These are phyloP conservation scores for Alitta virens DNA, from an alignment of 2,888 invertebrate species.

Conservation along the genomic window DNA sequence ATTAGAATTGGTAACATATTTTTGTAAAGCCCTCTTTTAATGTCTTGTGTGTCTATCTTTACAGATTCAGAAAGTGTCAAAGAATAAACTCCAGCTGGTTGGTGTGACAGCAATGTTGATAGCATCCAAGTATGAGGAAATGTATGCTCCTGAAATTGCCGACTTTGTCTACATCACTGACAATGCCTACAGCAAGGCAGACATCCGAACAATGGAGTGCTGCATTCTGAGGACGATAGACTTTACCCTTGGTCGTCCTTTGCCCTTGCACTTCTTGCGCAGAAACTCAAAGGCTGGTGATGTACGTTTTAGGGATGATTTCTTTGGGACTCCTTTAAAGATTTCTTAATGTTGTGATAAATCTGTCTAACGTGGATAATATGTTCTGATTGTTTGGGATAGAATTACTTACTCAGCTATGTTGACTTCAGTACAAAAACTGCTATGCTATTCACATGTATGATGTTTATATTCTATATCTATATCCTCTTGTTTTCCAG, in stretches of 20 bases:
- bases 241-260: constrained; percentile 80
- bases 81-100: constrained; percentile 78
- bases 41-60: too few species aligned
- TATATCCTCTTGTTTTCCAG: constrained; percentile 57
- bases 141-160: constrained; percentile 78
- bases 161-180: constrained; percentile 93
- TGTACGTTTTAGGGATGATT: too few species aligned
- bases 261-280: constrained; percentile 84
- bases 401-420: too few species aligned
- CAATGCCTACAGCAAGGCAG: constrained; percentile 75
- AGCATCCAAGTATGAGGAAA: constrained; percentile 93
- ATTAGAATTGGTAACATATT: too few species aligned
- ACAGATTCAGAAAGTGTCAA: constrained; percentile 61
- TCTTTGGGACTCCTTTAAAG: too few species aligned
- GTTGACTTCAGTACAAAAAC: too few species aligned
- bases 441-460: too few species aligned
- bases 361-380: too few species aligned
- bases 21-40: too few species aligned
- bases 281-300: constrained; percentile 63
- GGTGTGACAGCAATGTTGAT: constrained; percentile 87
- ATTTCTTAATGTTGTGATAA: too few species aligned
- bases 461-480: too few species aligned
- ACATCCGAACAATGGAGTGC: constrained; percentile 81
- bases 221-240: constrained; percentile 74
- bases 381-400: too few species aligned